phyloP scores from a whole-genome alignment of 2,113 vertebrate genomes.

The Anarhynchus alexandrinus region DNA sequence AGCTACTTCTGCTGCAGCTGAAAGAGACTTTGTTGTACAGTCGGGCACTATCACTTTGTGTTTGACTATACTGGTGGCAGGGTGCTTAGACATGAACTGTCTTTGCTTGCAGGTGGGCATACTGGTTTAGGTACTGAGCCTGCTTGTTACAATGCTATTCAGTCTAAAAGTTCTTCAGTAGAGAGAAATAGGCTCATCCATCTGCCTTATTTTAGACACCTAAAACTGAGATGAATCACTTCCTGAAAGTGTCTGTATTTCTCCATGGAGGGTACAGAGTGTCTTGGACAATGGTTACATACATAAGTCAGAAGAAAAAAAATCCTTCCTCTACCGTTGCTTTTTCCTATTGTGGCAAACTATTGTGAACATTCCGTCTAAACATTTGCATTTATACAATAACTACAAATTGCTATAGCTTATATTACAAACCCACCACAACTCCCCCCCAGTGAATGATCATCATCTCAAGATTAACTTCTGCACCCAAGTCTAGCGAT shows the following conservation, averaged over 20 bases:
- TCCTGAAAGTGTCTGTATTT: neutral
- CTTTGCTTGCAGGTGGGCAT: neutral
- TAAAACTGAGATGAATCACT: conserved; percentile 7
- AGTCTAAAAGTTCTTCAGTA: neutral
- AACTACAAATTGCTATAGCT: neutral
- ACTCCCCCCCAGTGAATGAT: neutral
- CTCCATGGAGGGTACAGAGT: neutral
- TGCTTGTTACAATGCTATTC: neutral
- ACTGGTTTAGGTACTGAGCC: neutral
- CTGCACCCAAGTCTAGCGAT: neutral
- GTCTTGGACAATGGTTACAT: neutral
- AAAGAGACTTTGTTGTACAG: neutral
- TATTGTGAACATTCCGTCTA: neutral
- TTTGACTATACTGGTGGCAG: neutral
- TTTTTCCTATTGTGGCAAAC: neutral
- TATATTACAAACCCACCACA: neutral
- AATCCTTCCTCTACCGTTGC: neutral
- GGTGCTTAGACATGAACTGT: neutral
- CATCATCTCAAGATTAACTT: neutral
- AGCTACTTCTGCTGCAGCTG: neutral
- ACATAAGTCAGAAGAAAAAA: neutral
- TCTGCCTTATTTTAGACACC: neutral
- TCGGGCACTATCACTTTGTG: neutral
- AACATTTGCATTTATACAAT: neutral
- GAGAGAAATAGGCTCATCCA: neutral